These are phyloP conservation scores for Phytoseiulus persimilis DNA, from an alignment of 2,888 invertebrate species.

Conservation along the genomic window DNA sequence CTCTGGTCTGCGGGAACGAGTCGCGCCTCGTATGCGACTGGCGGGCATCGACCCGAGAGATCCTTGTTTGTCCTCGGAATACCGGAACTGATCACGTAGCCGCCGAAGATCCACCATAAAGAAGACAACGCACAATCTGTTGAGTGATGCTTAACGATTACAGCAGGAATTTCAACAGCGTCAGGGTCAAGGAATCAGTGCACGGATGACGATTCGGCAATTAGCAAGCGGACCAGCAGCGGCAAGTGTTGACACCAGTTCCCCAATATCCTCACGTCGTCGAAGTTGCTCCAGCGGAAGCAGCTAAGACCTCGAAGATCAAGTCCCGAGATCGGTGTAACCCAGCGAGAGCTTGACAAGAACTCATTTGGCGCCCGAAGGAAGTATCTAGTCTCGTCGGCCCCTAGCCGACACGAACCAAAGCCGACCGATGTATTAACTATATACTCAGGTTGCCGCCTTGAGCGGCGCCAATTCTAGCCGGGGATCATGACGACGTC, in stretches of 20 bases:
- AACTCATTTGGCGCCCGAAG: background rate
- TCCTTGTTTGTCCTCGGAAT: background rate
- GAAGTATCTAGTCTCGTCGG: background rate
- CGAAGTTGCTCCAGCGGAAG: background rate
- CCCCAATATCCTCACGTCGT: background rate
- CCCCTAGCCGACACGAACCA: background rate
- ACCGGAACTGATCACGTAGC: background rate
- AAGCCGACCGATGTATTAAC: background rate
- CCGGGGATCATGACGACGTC: background rate
- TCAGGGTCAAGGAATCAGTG: background rate
- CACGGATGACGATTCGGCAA: background rate
- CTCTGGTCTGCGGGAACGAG: background rate
- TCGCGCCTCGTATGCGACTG: background rate
- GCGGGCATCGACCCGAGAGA: background rate
- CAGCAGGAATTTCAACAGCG: background rate
- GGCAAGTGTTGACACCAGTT: background rate
- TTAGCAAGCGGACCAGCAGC: background rate
- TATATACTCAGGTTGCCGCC: background rate
- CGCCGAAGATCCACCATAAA: background rate
- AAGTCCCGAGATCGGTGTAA: background rate
- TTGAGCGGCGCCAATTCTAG: background rate
- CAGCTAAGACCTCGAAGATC: background rate
- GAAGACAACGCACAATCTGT: constrained; percentile 5
- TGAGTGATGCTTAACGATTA: background rate
- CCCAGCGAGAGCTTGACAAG: background rate